Evolutionary conservation across 2,113 vertebrate genomes (phyloP), one percentile per base, ranked within the genome.

Genomic region (Parus major): DNA sequence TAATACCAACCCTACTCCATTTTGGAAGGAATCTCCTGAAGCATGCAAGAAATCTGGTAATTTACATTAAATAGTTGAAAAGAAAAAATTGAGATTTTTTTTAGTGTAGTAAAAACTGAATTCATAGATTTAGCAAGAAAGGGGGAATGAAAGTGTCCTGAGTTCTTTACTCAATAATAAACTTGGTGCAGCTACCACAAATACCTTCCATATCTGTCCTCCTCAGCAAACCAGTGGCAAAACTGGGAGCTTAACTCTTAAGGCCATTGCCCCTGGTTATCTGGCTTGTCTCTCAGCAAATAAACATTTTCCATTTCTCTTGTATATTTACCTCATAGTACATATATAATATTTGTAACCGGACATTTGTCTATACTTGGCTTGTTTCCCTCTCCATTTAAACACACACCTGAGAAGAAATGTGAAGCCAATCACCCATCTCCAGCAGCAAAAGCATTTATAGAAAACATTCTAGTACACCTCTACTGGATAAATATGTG

Each of bases 351-450:
- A 16, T 69, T 88, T 91, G 68, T 63, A 90, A 59, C 33, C 46
- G 66, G 69, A 63, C 55, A 70, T 85, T 21, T 92, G 25, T 55
- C 66, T 79, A 4, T 82, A 50, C 41, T 93, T 61, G 53, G 49
- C 53, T 80, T 80, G 39, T 80, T 92, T 41, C 42, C 27, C 82
- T 87, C 93, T 90, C 78, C 44, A 4, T 84, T 85, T 64, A 82
- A 92, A 69, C 16, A 36, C 11, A n/a, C 49, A 69, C 49, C 73
- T 79, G 53, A 87, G 63, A 76, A 76, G 46, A 85, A 79, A 36
- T 29, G 44, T n/a, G 18, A 91, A 77, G 46, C n/a, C 9, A 2
- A 21, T n/a, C 0, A 0, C 15, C 53, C 3, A 6, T 49, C 61
- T 63, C 47, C 22, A 80, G 59, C 63, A 91, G 70, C 65, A 82